Percentiles rank a stretch among this genome's conserved stretches.
These are phyloP conservation scores for Leptinotarsa texana DNA, from an alignment of 1,140 invertebrate species.

Conservation along the genomic window DNA sequence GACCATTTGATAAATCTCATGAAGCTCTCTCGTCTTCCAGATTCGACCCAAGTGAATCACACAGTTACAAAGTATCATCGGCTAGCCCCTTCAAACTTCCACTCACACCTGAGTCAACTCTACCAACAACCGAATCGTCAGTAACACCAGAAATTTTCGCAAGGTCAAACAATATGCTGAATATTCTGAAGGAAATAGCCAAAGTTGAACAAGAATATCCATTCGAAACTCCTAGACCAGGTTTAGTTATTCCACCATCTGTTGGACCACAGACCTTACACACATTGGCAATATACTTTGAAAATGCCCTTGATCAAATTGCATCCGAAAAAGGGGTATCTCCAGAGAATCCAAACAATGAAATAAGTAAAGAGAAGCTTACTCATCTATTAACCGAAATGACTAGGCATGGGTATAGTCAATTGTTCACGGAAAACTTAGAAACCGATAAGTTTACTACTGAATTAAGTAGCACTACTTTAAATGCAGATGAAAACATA, in stretches of 20 bases:
- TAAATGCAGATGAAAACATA: constrained; percentile 56
- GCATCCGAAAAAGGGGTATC: constrained; percentile 56
- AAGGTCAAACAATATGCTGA: constrained; percentile 45
- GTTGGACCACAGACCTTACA: constrained; percentile 75
- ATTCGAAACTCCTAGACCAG: constrained; percentile 55
- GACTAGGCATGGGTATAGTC: constrained; percentile 58
- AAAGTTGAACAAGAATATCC: constrained; percentile 24
- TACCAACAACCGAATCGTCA: neutral
- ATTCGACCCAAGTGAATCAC: too few relatives aligned
- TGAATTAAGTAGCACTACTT: neutral
- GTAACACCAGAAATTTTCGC: too few relatives aligned
- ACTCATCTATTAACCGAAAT: constrained; percentile 61
- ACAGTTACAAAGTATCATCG: too few relatives aligned
- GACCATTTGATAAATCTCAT: constrained; percentile 36
- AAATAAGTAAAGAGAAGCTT: constrained; percentile 45
- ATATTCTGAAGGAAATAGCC: constrained; percentile 46
- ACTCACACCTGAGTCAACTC: neutral
- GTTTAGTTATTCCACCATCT: constrained; percentile 68
- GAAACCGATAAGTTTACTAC: neutral
- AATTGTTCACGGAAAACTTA: constrained; percentile 21
- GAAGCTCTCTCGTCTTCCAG: too few relatives aligned
- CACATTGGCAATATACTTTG: constrained; percentile 77
- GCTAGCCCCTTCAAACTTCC: too few relatives aligned
- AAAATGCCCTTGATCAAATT: constrained; percentile 68
- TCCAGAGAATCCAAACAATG: constrained; percentile 50